These are phyloP conservation scores for Tetheella fluctuosa DNA, from an alignment of 2,888 invertebrate species.

Conservation along the genomic window DNA sequence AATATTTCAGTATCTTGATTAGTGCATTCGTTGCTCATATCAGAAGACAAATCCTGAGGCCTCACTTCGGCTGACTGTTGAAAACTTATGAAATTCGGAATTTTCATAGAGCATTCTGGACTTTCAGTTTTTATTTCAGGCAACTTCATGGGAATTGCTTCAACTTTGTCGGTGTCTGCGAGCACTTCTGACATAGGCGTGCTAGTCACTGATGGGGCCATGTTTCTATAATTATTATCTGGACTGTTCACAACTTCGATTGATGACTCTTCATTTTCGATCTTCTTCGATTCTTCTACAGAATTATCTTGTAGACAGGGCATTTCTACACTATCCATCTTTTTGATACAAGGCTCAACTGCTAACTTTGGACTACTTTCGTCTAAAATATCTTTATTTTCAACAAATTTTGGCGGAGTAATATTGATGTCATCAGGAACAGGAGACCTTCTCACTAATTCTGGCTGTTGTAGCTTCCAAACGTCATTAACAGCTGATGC, in stretches of 20 bases:
- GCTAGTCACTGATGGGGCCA: constrained; percentile 68
- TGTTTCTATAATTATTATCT: constrained; percentile 54
- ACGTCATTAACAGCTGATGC: constrained; percentile 59
- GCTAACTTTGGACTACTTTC: constrained; percentile 50
- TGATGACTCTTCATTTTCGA: constrained; percentile 34
- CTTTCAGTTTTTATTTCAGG: constrained; percentile 41
- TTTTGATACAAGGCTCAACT: constrained; percentile 55
- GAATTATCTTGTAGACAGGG: constrained; percentile 62
- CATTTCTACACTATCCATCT: constrained; percentile 75
- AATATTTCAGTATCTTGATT: constrained; percentile 50
- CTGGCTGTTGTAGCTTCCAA: constrained; percentile 69
- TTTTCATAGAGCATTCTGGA: constrained; percentile 36
- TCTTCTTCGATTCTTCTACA: constrained; percentile 40
- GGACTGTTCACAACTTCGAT: constrained; percentile 52
- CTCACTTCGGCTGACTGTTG: constrained; percentile 63
- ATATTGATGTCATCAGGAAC: constrained; percentile 45
- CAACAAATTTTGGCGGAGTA: constrained; percentile 49
- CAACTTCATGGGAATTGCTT: constrained; percentile 52
- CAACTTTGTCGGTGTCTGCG: constrained; percentile 37
- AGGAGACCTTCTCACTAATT: constrained; percentile 66
- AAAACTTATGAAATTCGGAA: constrained; percentile 63
- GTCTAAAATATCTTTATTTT: constrained; percentile 34
- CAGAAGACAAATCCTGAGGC: constrained; percentile 62
- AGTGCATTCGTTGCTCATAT: constrained; percentile 34
- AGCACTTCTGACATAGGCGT: constrained; percentile 57